Conservation (phyloP, 2,113 vertebrate genomes). For the Gnathonemus echidnorhynchus region DNA sequence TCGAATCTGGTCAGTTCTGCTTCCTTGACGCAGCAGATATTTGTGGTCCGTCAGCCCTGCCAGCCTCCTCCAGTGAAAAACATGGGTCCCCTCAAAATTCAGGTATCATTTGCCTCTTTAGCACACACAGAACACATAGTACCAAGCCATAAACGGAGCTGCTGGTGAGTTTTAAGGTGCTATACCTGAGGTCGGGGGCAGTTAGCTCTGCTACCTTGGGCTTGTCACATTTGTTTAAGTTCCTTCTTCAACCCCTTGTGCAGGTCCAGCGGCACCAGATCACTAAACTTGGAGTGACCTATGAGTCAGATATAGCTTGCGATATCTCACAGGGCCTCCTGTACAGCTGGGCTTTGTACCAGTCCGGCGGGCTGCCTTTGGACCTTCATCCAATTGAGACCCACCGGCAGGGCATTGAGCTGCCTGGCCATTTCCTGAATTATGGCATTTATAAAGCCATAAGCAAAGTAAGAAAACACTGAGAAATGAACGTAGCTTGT, state of each 20-base stretch:
- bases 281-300: constrained; percentile 60
- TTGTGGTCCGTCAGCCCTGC: constrained; percentile 61
- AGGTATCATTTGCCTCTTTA: constrained; percentile 49
- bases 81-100: constrained; percentile 63
- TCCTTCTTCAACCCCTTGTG: neutral
- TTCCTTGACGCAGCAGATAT: constrained; percentile 57
- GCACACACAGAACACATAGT: neutral
- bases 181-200: neutral
- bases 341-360: constrained; percentile 63
- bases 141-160: neutral
- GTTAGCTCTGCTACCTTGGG: neutral
- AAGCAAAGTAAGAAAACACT: constrained; percentile 53
- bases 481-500: neutral
- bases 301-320: constrained; percentile 61
- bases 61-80: constrained; percentile 70
- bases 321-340: constrained; percentile 54
- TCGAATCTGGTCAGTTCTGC: constrained; percentile 66
- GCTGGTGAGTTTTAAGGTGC: neutral
- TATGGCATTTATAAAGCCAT: constrained; percentile 62
- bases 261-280: constrained; percentile 62
- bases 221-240: neutral
- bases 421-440: constrained; percentile 57
- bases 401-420: constrained; percentile 47
- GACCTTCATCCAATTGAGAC: constrained; percentile 43
- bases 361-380: constrained; percentile 38